phyloP scores from a whole-genome alignment of 23 tunicate genomes.

The Ascidia mentula region DNA sequence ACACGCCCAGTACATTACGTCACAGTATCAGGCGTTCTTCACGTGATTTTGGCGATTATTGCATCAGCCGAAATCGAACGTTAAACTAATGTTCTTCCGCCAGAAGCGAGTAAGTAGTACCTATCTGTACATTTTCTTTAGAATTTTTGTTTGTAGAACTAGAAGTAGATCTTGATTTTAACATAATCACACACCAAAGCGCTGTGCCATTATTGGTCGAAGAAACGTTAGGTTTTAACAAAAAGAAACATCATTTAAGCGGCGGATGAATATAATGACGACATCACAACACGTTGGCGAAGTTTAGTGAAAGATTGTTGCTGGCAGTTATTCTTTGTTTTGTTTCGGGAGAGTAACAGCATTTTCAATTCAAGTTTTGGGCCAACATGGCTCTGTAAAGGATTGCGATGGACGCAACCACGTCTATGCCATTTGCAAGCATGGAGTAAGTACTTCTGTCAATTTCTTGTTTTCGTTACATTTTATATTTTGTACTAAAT shows the following conservation, averaged over 20 bases:
- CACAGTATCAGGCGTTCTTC: conserved; percentile 44
- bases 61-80: conserved; percentile 74
- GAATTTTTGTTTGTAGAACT: too few species aligned
- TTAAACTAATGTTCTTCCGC: background rate
- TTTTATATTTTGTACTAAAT: background rate
- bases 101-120: background rate
- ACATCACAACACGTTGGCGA: too few species aligned
- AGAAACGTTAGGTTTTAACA: too few species aligned
- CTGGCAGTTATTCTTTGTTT: background rate
- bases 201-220: too few species aligned
- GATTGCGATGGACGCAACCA: conserved; percentile 50
- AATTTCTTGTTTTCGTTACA: background rate
- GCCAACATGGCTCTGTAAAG: conserved; percentile 76
- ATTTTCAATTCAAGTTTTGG: conserved; percentile 26
- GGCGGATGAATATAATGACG: conserved; percentile 22
- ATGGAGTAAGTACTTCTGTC: conserved; percentile 70
- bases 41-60: conserved; percentile 58
- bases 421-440: conserved; percentile 63
- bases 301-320: background rate
- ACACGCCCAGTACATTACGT: conserved; percentile 3
- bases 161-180: too few species aligned
- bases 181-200: too few species aligned
- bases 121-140: too few species aligned
- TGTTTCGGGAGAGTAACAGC: too few species aligned
- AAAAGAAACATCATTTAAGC: too few species aligned